Conservation (phyloP, 2,797 vertebrate species). For the Chaenodraco wilsoni region DNA sequence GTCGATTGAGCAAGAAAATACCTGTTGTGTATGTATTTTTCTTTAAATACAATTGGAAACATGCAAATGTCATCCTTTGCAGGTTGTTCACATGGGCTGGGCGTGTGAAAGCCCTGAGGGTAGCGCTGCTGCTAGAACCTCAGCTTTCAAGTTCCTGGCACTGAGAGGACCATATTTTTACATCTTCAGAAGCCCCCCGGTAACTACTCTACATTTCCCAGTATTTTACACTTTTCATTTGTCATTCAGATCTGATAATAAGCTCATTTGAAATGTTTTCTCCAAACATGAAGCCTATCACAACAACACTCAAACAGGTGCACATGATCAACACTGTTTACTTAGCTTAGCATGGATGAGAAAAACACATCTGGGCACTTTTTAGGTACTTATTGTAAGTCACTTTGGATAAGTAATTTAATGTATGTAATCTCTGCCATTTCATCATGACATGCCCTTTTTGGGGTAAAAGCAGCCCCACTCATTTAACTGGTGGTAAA, state of each 20-base stretch:
- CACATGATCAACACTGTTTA: neutral
- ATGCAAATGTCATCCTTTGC: slow-evolving; percentile 62
- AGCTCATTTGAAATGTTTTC: neutral
- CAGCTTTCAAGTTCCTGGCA: slow-evolving; percentile 90
- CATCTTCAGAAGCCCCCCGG: slow-evolving; percentile 91
- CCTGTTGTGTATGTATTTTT: neutral
- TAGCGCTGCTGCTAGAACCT: slow-evolving; percentile 73
- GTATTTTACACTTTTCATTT: neutral
- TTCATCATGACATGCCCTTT: too few relatives aligned
- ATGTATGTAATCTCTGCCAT: too few relatives aligned
- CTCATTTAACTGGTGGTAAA: too few relatives aligned
- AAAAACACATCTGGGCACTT: too few relatives aligned
- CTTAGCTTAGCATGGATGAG: too few relatives aligned
- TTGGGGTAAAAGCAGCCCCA: too few relatives aligned
- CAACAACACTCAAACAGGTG: neutral
- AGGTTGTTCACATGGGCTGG: slow-evolving; percentile 97
- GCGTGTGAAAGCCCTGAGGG: slow-evolving; percentile 87
- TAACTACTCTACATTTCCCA: slow-evolving; percentile 65
- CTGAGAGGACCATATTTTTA: slow-evolving; percentile 90
- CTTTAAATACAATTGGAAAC: neutral
- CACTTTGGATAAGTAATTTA: too few relatives aligned
- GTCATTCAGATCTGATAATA: neutral
- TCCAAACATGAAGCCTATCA: neutral
- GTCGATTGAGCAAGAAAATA: neutral
- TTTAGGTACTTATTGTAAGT: too few relatives aligned